Evolutionary conservation across 2,113 vertebrate species (phyloP).

Genomic region (Melospiza melodia): DNA sequence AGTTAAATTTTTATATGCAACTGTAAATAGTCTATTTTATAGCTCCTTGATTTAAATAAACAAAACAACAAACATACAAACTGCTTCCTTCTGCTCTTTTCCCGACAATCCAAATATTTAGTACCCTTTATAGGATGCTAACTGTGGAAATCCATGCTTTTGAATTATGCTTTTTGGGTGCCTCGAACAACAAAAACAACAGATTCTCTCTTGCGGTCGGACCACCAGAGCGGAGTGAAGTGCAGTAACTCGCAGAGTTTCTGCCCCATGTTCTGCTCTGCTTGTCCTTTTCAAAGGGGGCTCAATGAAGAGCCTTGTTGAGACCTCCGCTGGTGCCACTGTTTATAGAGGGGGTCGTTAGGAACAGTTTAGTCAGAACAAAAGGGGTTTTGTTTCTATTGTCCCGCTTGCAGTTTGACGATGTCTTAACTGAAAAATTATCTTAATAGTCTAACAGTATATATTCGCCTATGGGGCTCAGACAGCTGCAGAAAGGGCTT

Average conservation of each 20-base stretch:
- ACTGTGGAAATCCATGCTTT: slow-evolving; percentile 53
- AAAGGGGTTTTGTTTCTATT: slow-evolving; percentile 93
- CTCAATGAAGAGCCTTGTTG: slow-evolving; percentile 84
- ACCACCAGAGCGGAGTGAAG: slow-evolving; percentile 75
- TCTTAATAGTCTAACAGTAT: slow-evolving; percentile 66
- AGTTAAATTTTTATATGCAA: background rate
- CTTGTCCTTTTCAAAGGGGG: slow-evolving; percentile 84
- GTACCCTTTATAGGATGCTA: slow-evolving; percentile 31
- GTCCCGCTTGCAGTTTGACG: slow-evolving; percentile 79
- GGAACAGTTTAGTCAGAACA: slow-evolving; percentile 89
- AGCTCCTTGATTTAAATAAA: slow-evolving; percentile 27
- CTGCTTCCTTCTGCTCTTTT: slow-evolving; percentile 36
- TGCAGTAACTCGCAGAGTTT: slow-evolving; percentile 47
- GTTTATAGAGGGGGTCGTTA: slow-evolving; percentile 90
- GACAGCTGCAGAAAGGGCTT: slow-evolving; percentile 39
- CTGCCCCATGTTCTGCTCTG: slow-evolving; percentile 78
- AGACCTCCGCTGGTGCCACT: slow-evolving; percentile 79
- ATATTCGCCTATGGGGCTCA: slow-evolving; percentile 44
- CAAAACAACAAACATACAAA: slow-evolving; percentile 1
- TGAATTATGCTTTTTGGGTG: slow-evolving; percentile 39
- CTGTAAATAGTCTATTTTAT: background rate
- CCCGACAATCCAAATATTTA: slow-evolving; percentile 20
- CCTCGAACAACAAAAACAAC: slow-evolving; percentile 64
- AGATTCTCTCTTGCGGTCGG: slow-evolving; percentile 53
- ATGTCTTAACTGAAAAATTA: slow-evolving; percentile 75